Evolutionary conservation across 2,113 vertebrate species (phyloP), one percentile per base, ranked within the genome.

Genomic region (Neogale vison): DNA sequence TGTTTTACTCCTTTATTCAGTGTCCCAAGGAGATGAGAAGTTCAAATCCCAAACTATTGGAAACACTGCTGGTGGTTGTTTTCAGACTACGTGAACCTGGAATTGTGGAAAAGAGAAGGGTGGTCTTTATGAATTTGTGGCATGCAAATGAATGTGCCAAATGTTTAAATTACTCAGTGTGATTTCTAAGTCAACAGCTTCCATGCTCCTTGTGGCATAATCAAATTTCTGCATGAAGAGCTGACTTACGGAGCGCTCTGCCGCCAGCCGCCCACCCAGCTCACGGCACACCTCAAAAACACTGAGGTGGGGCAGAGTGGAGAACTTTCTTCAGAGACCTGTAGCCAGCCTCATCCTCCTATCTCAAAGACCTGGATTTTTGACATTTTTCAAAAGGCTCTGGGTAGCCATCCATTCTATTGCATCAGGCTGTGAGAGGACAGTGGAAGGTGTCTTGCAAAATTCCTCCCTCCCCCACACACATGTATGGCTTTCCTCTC

Each of bases 211-310:
- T 23, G 11, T 61, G 36, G 55, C 50, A 80, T 76, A 93, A 88
- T 96, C 83, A 88, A 18, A 84, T 94, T 94, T 96, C 93, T 69
- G 13, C 63, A 61, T 23, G 31, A 95, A 88, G 72, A 59, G 69
- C 36, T 96, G 88, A 86, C 23, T 47, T 50, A 50, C 57, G 47
- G 67, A 74, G 20, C 18, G 21, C 34, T 36, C 26, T 90, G 63
- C 21, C 23, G 18, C 31, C 13, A 57, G 42, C 81, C 83, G 42
- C 84, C 88, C 93, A 96, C 47, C 1, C 74, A 50, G 85, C 69
- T 90, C 92, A 39, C 17, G 85, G 57, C 24, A 29, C 63, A 96
- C 55, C 81, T 88, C 34, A 10, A 61, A 72, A 90, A 47, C 86
- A 65, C 20, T 24, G n/a, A 67, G 71, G 23, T 39, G 26, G 85